A percentile compares a stretch with the other conserved stretches of the same genome.
phyloP scores from a whole-genome alignment of 2,888 invertebrate species.

The Branchipolynoe longqiensis region DNA sequence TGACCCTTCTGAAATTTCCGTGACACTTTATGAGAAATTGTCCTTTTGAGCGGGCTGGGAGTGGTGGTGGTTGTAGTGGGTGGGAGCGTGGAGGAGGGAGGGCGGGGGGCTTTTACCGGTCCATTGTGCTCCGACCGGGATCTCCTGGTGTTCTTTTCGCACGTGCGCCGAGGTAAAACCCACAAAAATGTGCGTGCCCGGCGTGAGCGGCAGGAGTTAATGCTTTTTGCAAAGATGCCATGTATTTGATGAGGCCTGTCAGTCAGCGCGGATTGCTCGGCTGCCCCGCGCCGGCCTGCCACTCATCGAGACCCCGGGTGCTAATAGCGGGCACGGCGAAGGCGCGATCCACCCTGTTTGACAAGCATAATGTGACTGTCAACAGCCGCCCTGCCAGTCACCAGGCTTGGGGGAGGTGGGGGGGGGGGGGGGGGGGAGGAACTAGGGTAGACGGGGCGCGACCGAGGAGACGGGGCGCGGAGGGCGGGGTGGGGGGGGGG shows the following conservation, averaged over 20 bases:
- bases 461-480: too few relatives aligned
- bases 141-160: conserved; percentile 42
- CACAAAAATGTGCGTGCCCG: conserved; percentile 34
- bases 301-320: not conserved
- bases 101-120: too few relatives aligned
- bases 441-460: not conserved
- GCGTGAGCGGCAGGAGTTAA: conserved; percentile 22
- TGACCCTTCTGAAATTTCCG: too few relatives aligned
- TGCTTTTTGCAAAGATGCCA: conserved; percentile 51
- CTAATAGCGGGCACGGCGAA: conserved; percentile 29
- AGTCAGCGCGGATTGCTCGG: conserved; percentile 28
- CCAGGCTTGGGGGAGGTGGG: not conserved
- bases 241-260: conserved; percentile 54
- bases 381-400: conserved; percentile 46
- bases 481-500: too few relatives aligned
- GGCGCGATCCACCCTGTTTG: conserved; percentile 11
- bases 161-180: conserved; percentile 34
- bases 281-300: conserved; percentile 12
- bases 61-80: too few relatives aligned
- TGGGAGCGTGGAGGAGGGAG: too few relatives aligned
- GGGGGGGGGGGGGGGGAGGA: not conserved
- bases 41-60: too few relatives aligned
- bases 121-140: not conserved
- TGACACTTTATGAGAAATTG: too few relatives aligned
- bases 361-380: conserved; percentile 54